Conservation (phyloP, 2,888 invertebrate species). For the Sphecodes monilicornis region DNA sequence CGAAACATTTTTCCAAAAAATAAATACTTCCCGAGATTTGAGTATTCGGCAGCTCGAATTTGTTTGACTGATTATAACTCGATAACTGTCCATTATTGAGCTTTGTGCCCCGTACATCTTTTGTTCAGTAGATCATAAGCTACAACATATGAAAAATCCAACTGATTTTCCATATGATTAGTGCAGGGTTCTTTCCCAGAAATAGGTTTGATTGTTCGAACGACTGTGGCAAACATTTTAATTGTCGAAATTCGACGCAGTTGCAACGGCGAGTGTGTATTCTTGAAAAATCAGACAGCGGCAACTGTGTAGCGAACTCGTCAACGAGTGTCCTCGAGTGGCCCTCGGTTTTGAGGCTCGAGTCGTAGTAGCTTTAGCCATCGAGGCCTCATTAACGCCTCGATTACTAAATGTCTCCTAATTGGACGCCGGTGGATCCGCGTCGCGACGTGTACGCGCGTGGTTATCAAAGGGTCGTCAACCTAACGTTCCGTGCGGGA, state of each 20-base stretch:
- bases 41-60: too few species aligned
- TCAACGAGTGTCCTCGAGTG: not conserved
- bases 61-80: too few species aligned
- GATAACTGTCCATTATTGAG: too few species aligned
- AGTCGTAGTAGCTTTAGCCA: conserved; percentile 7
- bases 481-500: conserved; percentile 64
- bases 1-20: too few species aligned
- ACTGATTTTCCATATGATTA: too few species aligned
- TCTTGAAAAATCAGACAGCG: conserved; percentile 1
- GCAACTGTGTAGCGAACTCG: not conserved
- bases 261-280: not conserved
- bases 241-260: not conserved
- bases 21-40: too few species aligned
- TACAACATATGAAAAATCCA: too few species aligned
- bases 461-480: conserved; percentile 75
- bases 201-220: not conserved
- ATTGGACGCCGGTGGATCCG: conserved; percentile 62
- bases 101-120: too few species aligned
- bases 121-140: too few species aligned
- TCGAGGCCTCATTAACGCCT: conserved; percentile 54
- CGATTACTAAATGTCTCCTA: conserved; percentile 66
- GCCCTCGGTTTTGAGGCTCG: conserved; percentile 9
- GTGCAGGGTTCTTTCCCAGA: too few species aligned
- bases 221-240: not conserved
- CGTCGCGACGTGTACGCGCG: conserved; percentile 51